Base-by-base conservation (phyloP, 35 echinoderm and acorn worm species). In the Anneissia japonica region DNA sequence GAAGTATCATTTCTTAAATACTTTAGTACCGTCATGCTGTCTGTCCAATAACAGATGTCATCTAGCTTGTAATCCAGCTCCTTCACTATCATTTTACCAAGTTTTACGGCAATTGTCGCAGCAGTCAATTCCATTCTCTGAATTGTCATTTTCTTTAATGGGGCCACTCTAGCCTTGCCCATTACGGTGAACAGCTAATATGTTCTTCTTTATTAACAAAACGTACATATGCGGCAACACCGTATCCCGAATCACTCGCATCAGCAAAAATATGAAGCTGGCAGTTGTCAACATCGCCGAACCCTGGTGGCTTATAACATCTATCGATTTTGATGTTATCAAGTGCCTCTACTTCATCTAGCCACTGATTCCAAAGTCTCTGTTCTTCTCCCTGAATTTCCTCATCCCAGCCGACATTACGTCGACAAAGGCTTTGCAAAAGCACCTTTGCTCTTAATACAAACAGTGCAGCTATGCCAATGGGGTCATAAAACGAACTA, bases 401-500 rank as follows among this genome's bases (percentile, higher is more conserved):
- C 4, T 95, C 87, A 76, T 97, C 90, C 94, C 94, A 97, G 29
- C 74, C 84, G 33, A 84, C 36, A 73, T 81, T 77, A 1, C 30
- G 72, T 39, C 46, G 84, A 46, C 89, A 91, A 40, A 97, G 79
- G 12, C 89, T 86, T 80, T 97, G 94, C 2, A 92, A 83, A 23
- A 97, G 81, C 31, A 32, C 21, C 32, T 97, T 92, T 77, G 86
- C 89, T 46, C 76, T 83, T 19, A 94, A 41, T 31, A 91, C 41
- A 40, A 94, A 73, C 4, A 80, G 85, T 26, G 89, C 76, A 38
- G 86, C 31, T 45, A 94, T 55, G 19, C 93, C 89, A 38, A 94
- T 35, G 0, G 93, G 93, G 43, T 94, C 93, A 80, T 90, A 94
- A 17, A 94, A 41, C 39, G 93, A 94, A 26, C 51, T 64, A 19